phyloP scores from a whole-genome alignment of 1,140 invertebrate genomes.

The Battus philenor region DNA sequence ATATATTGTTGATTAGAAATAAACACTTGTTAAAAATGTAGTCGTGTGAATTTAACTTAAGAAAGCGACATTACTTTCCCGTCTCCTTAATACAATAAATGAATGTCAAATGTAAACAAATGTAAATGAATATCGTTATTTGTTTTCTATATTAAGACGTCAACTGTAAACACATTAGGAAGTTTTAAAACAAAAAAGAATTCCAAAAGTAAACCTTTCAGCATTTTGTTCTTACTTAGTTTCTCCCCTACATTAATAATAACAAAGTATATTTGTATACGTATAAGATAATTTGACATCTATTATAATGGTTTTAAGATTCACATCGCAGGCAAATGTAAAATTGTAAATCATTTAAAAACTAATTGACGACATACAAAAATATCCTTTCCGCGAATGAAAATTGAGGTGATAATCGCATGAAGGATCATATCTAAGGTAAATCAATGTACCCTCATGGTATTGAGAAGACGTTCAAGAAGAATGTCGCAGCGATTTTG shows the following conservation, averaged over 20 bases:
- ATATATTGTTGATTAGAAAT: too few relatives aligned
- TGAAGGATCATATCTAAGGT: conserved; percentile 14
- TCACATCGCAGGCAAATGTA: too few relatives aligned
- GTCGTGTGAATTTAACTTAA: too few relatives aligned
- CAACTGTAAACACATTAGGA: conserved; percentile 7
- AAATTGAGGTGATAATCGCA: conserved; percentile 24
- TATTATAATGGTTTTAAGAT: too few relatives aligned
- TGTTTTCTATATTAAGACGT: too few relatives aligned
- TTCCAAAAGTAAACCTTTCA: conserved; percentile 50
- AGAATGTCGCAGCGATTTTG: conserved; percentile 68
- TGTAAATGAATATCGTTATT: too few relatives aligned
- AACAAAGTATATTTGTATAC: conserved; percentile 18
- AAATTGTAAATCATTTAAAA: conserved; percentile 9
- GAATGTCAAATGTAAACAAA: too few relatives aligned
- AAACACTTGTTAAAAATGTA: too few relatives aligned
- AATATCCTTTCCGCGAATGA: conserved; percentile 7
- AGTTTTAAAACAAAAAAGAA: conserved; percentile 21
- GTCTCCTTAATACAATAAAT: too few relatives aligned
- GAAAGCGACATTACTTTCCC: too few relatives aligned
- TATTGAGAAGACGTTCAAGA: conserved; percentile 59
- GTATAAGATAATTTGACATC: too few relatives aligned
- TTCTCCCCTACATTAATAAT: conserved; percentile 17
- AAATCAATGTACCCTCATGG: conserved; percentile 33
- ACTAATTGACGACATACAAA: conserved; percentile 18
- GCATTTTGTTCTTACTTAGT: conserved; percentile 20